Base-by-base conservation (phyloP, 2,888 invertebrate genomes). In the Anthoptus insignis region DNA sequence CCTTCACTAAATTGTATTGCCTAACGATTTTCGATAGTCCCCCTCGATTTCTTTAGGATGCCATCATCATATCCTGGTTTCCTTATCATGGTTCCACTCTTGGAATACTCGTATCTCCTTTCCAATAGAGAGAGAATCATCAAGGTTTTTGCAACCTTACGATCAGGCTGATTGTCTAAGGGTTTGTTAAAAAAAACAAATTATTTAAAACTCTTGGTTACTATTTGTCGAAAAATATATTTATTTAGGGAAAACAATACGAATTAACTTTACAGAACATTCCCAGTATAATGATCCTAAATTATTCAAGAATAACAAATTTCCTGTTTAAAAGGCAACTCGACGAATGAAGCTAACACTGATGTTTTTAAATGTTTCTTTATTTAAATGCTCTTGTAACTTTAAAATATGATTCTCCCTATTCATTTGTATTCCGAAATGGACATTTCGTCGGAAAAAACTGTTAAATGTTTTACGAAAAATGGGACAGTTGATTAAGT, bases 261-360 rank as follows among this genome's bases (percentile, higher is more conserved):
- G 29, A 47, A 49, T 19, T 14, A 22, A 58, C 47, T 58, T 34
- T 47, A 58, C 49, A 47, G 34, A 29, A 58, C 21, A 32, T 21
- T n/a, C 13, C 9, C 32, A n/a, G 42, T 53, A 60, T 42, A 11
- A 32, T 22, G 53, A 53, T 53, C 8, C 22, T 29, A 34, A 60
- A 53, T 60, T 60, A 60, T 60, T 60, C 53, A 22, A 11, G 53
- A 32, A 34, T 53, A 60, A 53, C 60, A 45, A 53, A 53, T 60
- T 60, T n/a, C 32, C 21, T 32, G 6, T 24, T 53, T 34, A 19
- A 60, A 53, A 32, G 29, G 52, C 29, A 60, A 42, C 52, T 24
- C 22, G 5, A n/a, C 53, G 21, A 60, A 60, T 60, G 52, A 53
- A 53, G 39, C 32, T 19, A 53, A 53, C 22, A 42, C 16, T 11